Evolutionary conservation across 2,113 vertebrate species (phyloP), one percentile per base, ranked within the genome.

Genomic region (Mirounga angustirostris): DNA sequence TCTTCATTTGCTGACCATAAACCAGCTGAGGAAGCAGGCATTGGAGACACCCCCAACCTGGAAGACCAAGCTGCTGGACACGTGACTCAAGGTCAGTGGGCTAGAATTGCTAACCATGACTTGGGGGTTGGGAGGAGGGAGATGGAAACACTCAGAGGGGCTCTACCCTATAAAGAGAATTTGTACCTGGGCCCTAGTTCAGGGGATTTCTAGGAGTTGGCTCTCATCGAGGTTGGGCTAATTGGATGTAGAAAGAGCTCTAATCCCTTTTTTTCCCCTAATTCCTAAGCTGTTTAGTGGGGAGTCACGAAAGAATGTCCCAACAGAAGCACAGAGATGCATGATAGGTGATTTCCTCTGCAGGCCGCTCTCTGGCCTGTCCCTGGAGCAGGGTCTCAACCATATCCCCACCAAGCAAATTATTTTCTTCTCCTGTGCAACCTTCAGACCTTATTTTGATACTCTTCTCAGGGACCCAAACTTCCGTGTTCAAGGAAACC

Each of bases 21-120:
- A 98, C 59, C 98, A 99, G 99, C 99, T 97, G 99, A 99, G 97
- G 99, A 99, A 97, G 99, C 99, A 1, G 99, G 98, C 0, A 79
- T 98, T 16, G 99, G 98, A 94, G 99, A 99, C 94, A 99, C 98
- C 50, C 98, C 98, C 91, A 99, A 50, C 97, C 98, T 98, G 97
- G 99, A 99, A 84, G 99, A 99, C 97, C 99, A 98, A 4, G 99
- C 99, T 30, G 98, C 98, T 7, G 99, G 98, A 97, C 98, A 99
- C 16, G 97, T 98, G 19, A 80, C 96, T 92, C 98, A 98, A 99
- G 99, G 99, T 99, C 67, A 98, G 99, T 98, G 74, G 56, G 12
- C 28, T 1, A 0, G 24, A 54, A 7, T 19, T 4, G 13, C 15
- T 36, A 6, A 0, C 71, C 71, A 36, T 8, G 21, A 24, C 21